Conservation (phyloP, 2,888 invertebrate species). For the Autographa gamma region DNA sequence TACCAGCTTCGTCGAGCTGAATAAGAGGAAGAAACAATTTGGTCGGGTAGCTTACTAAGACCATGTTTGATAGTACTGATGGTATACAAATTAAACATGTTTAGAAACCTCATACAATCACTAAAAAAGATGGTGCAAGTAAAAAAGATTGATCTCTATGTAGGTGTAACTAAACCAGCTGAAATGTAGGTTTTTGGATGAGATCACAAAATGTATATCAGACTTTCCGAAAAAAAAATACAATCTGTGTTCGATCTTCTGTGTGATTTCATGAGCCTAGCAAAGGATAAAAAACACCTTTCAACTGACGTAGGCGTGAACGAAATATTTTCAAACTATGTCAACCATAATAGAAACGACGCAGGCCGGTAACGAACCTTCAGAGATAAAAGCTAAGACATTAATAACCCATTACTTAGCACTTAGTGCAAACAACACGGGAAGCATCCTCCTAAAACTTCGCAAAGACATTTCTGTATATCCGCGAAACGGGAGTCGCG, state of each 20-base stretch:
- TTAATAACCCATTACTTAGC: constrained; percentile 47
- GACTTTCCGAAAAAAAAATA: background rate
- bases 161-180: too few relatives aligned
- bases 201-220: background rate
- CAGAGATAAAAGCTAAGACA: constrained; percentile 45
- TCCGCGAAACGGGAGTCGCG: constrained; percentile 36
- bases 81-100: too few relatives aligned
- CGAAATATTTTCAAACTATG: constrained; percentile 18
- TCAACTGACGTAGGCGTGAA: constrained; percentile 5
- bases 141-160: too few relatives aligned
- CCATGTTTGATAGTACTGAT: background rate
- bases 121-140: too few relatives aligned
- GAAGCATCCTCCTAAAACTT: constrained; percentile 50
- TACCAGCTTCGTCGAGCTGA: constrained; percentile 22
- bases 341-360: constrained; percentile 19
- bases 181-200: background rate
- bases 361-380: constrained; percentile 13
- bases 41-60: background rate
- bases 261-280: background rate
- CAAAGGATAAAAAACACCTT: background rate
- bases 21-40: constrained; percentile 11
- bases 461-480: constrained; percentile 50
- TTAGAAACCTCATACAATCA: too few relatives aligned
- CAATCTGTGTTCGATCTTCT: background rate
- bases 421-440: constrained; percentile 42